A percentile compares a stretch with the other conserved stretches of the same genome.
Evolutionary conservation across 2,113 vertebrate species (phyloP).

Genomic region (Macrotus californicus): DNA sequence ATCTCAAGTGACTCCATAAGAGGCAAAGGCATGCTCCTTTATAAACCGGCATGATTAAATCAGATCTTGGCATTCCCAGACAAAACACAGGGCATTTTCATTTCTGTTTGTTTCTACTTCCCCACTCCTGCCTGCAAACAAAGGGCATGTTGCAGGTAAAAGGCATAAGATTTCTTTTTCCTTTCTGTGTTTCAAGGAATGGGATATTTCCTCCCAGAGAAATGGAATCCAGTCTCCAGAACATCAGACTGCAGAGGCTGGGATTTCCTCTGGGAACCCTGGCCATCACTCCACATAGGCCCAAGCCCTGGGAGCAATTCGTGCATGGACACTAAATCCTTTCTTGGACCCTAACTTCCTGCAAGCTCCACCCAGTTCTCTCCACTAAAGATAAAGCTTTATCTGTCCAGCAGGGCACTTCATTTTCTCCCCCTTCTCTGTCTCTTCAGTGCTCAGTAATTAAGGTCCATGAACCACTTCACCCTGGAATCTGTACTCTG

Average conservation of each 20-base stretch:
- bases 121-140: fast-evolving
- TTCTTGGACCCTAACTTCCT: neutral
- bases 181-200: neutral
- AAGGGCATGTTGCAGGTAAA: neutral
- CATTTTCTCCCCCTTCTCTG: neutral
- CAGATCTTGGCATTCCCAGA: neutral
- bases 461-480: too few relatives aligned
- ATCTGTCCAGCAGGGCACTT: neutral
- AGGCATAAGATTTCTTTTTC: neutral
- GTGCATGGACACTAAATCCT: neutral
- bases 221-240: neutral
- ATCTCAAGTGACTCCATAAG: neutral
- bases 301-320: neutral
- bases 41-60: neutral
- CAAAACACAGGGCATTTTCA: neutral
- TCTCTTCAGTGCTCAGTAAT: neutral
- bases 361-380: neutral
- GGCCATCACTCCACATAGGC: fast-evolving
- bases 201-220: neutral
- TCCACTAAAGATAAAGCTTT: neutral
- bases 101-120: neutral
- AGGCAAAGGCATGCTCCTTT: neutral
- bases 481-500: neutral
- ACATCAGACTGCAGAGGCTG: neutral
- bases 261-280: neutral